Conservation (phyloP, 1,140 invertebrate species). For the Pseudobourletiella spinata region DNA sequence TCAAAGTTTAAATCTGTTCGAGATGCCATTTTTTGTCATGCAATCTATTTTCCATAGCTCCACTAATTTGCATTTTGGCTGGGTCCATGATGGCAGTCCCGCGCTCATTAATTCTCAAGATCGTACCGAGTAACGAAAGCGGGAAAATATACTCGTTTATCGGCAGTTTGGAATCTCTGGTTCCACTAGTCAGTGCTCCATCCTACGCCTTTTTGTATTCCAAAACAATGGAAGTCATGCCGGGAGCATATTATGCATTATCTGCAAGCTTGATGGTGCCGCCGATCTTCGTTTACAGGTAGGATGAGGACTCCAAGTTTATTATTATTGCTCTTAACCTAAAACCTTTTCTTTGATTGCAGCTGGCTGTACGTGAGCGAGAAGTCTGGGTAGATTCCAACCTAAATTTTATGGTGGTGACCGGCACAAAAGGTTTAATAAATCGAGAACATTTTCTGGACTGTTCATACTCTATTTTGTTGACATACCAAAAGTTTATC, state of each 20-base stretch:
- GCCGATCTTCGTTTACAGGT: constrained; percentile 18
- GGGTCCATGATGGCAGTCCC: constrained; percentile 17
- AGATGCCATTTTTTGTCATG: background rate
- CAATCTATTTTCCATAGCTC: background rate
- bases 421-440: too few species aligned
- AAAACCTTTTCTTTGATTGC: too few species aligned
- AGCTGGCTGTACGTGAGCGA: too few species aligned
- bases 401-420: too few species aligned
- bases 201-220: constrained; percentile 12
- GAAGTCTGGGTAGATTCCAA: too few species aligned
- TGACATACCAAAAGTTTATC: too few species aligned
- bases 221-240: constrained; percentile 17
- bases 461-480: too few species aligned
- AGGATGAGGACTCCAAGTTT: too few species aligned
- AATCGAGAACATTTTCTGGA: too few species aligned
- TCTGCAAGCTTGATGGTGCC: constrained; percentile 14
- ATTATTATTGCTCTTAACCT: too few species aligned
- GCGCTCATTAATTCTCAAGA: constrained; percentile 19
- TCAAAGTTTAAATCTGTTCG: too few species aligned
- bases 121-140: constrained; percentile 9
- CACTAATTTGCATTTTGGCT: constrained; percentile 17
- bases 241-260: constrained; percentile 31
- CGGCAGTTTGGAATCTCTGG: constrained; percentile 6
- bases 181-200: constrained; percentile 3
- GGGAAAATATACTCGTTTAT: constrained; percentile 25